These are phyloP conservation scores for Probaryconus sp. DNA, from an alignment of 1,140 invertebrate species.

Conservation along the genomic window DNA sequence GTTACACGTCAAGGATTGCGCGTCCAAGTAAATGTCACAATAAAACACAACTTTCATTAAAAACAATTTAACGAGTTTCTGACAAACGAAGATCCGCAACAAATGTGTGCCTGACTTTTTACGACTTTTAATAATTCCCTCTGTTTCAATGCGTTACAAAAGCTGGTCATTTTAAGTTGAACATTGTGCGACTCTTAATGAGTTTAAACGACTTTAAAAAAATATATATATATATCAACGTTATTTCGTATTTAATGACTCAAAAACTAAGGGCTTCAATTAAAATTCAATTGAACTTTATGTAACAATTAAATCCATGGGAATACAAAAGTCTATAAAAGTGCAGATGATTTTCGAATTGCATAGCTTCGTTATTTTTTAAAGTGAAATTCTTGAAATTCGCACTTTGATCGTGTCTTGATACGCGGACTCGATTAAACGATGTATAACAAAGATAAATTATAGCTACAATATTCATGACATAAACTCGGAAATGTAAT, in stretches of 20 bases:
- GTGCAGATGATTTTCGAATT: not conserved
- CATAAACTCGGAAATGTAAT: conserved; percentile 9
- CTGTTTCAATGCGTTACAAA: conserved; percentile 10
- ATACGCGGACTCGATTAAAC: not conserved
- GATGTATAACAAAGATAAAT: conserved; percentile 5
- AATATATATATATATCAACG: conserved; percentile 17
- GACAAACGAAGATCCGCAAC: conserved; percentile 8
- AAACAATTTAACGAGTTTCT: conserved; percentile 14
- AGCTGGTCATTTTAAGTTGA: conserved; percentile 7
- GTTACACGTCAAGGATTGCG: not conserved
- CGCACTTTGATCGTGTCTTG: not conserved
- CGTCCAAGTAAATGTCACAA: too few species aligned
- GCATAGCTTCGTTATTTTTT: not conserved
- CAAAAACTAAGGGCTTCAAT: not conserved
- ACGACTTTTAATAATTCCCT: conserved; percentile 28
- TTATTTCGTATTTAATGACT: conserved; percentile 1
- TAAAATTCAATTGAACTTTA: conserved; percentile 19
- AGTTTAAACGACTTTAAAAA: conserved; percentile 14
- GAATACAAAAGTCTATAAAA: not conserved
- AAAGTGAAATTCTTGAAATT: not conserved
- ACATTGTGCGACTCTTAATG: conserved; percentile 11
- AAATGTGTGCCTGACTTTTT: conserved; percentile 5
- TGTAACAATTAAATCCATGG: not conserved
- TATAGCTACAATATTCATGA: not conserved
- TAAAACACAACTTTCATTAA: conserved; percentile 19